These are phyloP conservation scores for Pycnonotus jocosus DNA, from an alignment of 2,113 vertebrate species.

Conservation along the genomic window DNA sequence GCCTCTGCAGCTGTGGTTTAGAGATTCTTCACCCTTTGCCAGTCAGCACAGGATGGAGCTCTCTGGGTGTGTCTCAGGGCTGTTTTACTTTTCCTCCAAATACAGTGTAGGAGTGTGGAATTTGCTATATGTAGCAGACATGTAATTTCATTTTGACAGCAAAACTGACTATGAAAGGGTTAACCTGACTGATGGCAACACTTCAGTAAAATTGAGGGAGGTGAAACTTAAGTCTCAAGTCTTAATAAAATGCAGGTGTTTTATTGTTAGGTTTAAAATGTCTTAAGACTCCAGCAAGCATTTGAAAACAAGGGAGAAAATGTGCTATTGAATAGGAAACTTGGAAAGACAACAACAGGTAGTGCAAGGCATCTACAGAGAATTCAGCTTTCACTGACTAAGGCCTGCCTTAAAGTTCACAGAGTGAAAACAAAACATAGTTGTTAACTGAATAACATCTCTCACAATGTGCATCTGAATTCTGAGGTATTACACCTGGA, in stretches of 20 bases:
- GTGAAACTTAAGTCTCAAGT: slow-evolving; percentile 25
- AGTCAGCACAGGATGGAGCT: background rate
- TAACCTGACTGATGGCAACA: slow-evolving; percentile 36
- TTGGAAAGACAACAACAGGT: slow-evolving; percentile 43
- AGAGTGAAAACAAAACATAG: background rate
- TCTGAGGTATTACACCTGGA: background rate
- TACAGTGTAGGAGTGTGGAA: background rate
- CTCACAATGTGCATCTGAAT: background rate
- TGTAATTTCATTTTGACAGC: background rate
- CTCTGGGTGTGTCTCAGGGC: background rate
- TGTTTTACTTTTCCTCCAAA: background rate
- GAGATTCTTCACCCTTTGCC: background rate
- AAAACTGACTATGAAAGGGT: slow-evolving; percentile 59
- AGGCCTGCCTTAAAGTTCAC: background rate
- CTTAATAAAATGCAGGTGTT: slow-evolving; percentile 78
- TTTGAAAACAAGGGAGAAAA: slow-evolving; percentile 52
- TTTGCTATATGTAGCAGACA: background rate
- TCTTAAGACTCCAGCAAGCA: background rate
- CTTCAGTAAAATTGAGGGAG: slow-evolving; percentile 45
- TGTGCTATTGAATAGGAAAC: slow-evolving; percentile 48
- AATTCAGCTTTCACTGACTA: slow-evolving; percentile 37
- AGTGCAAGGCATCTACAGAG: slow-evolving; percentile 22
- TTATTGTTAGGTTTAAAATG: slow-evolving; percentile 49
- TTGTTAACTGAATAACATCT: background rate
- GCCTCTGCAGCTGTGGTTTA: background rate